phyloP scores from a whole-genome alignment of 2,797 vertebrate genomes.

The Pipistrellus kuhlii region DNA sequence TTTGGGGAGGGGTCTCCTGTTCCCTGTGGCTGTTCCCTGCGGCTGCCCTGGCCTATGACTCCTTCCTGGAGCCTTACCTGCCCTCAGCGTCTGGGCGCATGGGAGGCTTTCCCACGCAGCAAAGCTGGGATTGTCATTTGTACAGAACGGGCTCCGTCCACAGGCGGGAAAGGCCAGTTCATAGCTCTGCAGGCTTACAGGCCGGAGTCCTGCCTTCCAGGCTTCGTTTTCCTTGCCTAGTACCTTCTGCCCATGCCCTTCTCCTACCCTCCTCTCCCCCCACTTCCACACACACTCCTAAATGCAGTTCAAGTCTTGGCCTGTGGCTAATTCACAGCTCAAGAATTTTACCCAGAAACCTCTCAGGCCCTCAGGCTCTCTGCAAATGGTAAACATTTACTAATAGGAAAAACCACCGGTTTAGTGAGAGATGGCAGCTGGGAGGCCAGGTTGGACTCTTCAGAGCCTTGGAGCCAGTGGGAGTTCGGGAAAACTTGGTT shows the following conservation, averaged over 20 bases:
- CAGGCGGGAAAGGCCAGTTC: neutral
- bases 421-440: constrained; percentile 31
- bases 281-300: neutral
- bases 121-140: neutral
- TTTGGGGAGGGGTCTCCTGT: neutral
- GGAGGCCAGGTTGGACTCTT: constrained; percentile 54
- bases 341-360: constrained; percentile 54
- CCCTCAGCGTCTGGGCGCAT: neutral
- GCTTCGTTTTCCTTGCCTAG: neutral
- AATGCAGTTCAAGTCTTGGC: constrained; percentile 47
- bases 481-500: constrained; percentile 26
- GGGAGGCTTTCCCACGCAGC: neutral
- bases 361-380: neutral
- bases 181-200: neutral
- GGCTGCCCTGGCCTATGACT: neutral
- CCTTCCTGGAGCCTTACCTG: neutral
- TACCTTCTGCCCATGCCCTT: neutral
- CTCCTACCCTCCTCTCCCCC: no score
- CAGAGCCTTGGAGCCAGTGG: constrained; percentile 62
- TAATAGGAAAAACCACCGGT: constrained; percentile 4
- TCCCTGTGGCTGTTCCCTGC: neutral
- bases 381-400: constrained; percentile 45
- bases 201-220: neutral
- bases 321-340: constrained; percentile 58
- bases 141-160: constrained; percentile 29